Evolutionary conservation across 2,888 invertebrate genomes (phyloP), one percentile per base, ranked within the genome.

Genomic region (Endotricha flammealis): DNA sequence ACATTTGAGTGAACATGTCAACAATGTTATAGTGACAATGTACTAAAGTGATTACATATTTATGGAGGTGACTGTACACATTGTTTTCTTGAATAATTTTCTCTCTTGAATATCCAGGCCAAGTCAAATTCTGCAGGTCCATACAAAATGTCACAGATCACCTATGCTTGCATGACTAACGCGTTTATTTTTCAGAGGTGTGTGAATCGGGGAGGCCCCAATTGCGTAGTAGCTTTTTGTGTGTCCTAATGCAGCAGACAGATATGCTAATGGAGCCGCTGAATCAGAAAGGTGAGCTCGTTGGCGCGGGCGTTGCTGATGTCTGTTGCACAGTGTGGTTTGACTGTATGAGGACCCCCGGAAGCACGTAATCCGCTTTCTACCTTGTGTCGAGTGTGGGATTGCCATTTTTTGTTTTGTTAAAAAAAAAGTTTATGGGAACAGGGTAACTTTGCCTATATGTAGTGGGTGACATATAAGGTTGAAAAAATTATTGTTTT

Each of bases 171-270:
- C 83, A 82, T 81, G 81, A 72, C 68, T 46, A 79, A 75, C 65
- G 69, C 72, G 53, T 82, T 83, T 81, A 70, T 83, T 85, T 86
- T 86, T 80, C 85, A 86, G 85, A 86, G 64, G 54, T 71, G 57
- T 66, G 54, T 63, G 60, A 58, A 57, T 57, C 55, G 58, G 51
- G 63, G 66, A 28, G 60, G 66, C 69, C 64, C 70, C 69, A 64
- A n/a, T 77, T 70, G 60, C 71, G 64, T 80, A 80, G 81, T 73
- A 59, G 76, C 80, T 82, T 83, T 82, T 76, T 76, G 66, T 81
- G 74, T 81, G 60, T 72, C 64, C 65, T 71, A 74, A 81, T 80
- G 80, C 78, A 70, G 52, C 74, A 66, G 67, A 57, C 62, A 62
- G 68, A 64, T 50, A 78, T 74, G 77, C 81, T 73, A 53, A 59